These are phyloP conservation scores for Gasteruption jaculator DNA, from an alignment of 2,888 invertebrate species.

Conservation along the genomic window DNA sequence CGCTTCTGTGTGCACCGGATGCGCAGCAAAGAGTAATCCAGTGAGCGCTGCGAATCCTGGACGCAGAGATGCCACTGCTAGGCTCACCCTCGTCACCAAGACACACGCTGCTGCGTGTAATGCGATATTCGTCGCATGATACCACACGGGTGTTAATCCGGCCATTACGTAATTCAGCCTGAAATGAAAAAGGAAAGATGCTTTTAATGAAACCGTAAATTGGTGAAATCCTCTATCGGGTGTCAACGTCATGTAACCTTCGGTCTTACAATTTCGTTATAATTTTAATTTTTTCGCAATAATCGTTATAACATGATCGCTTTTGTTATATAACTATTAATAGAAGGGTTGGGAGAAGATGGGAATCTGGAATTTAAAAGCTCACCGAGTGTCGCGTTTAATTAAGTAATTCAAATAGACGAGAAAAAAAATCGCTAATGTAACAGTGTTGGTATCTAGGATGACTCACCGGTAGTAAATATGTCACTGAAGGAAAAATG, in stretches of 20 bases:
- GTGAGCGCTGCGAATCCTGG: slow-evolving; percentile 69
- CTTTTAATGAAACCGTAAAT: neutral
- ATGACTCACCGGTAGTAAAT: too few species aligned
- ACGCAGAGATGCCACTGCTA: slow-evolving; percentile 64
- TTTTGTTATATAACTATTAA: too few species aligned
- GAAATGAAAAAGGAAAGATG: slow-evolving; percentile 49
- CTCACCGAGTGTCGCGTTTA: too few species aligned
- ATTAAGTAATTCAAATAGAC: too few species aligned
- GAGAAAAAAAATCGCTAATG: too few species aligned
- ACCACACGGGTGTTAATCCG: slow-evolving; percentile 71
- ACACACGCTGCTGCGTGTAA: slow-evolving; percentile 73
- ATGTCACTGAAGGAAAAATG: too few species aligned
- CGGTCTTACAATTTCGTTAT: too few species aligned
- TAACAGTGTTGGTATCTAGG: too few species aligned
- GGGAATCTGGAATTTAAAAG: too few species aligned
- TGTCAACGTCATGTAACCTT: neutral
- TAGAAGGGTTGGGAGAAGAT: too few species aligned
- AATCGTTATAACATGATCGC: too few species aligned
- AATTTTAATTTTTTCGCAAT: too few species aligned
- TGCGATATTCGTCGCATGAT: slow-evolving; percentile 74
- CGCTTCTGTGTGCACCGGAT: slow-evolving; percentile 87
- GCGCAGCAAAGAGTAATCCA: slow-evolving; percentile 75
- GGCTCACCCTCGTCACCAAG: slow-evolving; percentile 67
- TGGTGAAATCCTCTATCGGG: neutral
- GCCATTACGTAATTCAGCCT: slow-evolving; percentile 72